Evolutionary conservation across 2,113 vertebrate genomes (phyloP).

Genomic region (Corythaeola cristata): DNA sequence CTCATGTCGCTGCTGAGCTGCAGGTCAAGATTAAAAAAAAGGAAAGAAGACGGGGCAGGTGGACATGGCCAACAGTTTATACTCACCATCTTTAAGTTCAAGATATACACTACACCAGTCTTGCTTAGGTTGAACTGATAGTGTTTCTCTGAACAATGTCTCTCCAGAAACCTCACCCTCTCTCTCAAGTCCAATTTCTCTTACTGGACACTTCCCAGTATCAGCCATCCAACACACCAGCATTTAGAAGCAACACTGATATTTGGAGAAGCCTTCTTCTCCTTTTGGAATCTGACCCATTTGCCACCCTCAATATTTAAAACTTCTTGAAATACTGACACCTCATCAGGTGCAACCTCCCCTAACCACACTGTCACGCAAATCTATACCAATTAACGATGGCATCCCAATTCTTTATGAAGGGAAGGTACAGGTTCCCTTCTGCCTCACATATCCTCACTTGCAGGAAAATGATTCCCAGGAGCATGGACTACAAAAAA

Average conservation of each 20-base stretch:
- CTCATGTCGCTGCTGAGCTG: neutral
- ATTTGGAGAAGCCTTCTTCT: neutral
- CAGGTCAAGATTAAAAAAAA: neutral
- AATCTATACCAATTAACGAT: neutral
- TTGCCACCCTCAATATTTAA: neutral
- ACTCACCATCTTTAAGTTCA: neutral
- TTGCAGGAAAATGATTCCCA: neutral
- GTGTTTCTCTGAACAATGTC: neutral
- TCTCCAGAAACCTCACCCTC: neutral
- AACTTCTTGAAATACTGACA: neutral
- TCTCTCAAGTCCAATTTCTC: neutral
- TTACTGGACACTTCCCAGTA: neutral
- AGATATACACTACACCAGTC: neutral
- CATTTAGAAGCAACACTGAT: neutral
- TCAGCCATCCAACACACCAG: neutral
- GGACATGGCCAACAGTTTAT: neutral
- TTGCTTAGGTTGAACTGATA: neutral
- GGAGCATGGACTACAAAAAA: neutral
- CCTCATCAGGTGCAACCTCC: neutral
- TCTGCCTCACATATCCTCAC: neutral
- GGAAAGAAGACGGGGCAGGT: neutral
- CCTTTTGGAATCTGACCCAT: neutral
- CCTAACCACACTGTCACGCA: neutral
- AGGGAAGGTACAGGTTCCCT: neutral
- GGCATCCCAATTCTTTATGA: neutral